A percentile compares a stretch with the other conserved stretches of the same genome.
These are phyloP conservation scores for Lissonota sp. DNA, from an alignment of 2,888 invertebrate genomes.

Conservation along the genomic window DNA sequence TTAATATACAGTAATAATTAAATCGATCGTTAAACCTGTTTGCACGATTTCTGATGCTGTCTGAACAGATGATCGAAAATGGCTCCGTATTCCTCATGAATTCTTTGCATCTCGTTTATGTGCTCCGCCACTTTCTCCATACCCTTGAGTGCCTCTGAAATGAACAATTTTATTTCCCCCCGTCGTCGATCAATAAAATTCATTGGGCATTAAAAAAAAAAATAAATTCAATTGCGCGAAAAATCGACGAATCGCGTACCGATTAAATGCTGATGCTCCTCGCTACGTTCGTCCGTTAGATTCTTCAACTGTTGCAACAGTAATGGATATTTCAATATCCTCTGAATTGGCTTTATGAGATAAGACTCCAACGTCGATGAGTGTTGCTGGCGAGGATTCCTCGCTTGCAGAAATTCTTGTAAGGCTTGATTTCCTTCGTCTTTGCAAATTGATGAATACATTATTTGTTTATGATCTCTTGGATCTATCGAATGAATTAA, in stretches of 20 bases:
- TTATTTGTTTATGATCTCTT: background rate
- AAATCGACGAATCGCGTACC: constrained; percentile 85
- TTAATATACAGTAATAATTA: constrained; percentile 17
- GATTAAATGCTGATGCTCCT: constrained; percentile 97
- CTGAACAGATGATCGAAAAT: constrained; percentile 98
- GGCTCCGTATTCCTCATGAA: constrained; percentile 99
- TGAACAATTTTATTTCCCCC: constrained; percentile 10
- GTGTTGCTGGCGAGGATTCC: constrained; percentile 98
- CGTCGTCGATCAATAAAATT: background rate
- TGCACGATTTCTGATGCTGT: constrained; percentile 97
- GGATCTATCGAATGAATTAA: no score
- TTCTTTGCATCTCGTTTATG: constrained; percentile 99
- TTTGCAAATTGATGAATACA: constrained; percentile 78
- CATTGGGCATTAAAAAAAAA: background rate
- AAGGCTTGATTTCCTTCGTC: constrained; percentile 98
- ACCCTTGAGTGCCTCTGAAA: constrained; percentile 96
- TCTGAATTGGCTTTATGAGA: constrained; percentile 99
- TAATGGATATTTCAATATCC: constrained; percentile 98
- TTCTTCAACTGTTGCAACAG: constrained; percentile 97
- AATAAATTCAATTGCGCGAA: background rate
- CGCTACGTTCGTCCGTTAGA: constrained; percentile 95
- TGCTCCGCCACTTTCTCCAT: constrained; percentile 99
- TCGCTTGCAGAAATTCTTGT: constrained; percentile 96
- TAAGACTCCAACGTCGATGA: constrained; percentile 98
- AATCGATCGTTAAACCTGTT: constrained; percentile 86